Base-by-base conservation (phyloP, 2,113 vertebrate genomes). In the Festucalex cinctus region DNA sequence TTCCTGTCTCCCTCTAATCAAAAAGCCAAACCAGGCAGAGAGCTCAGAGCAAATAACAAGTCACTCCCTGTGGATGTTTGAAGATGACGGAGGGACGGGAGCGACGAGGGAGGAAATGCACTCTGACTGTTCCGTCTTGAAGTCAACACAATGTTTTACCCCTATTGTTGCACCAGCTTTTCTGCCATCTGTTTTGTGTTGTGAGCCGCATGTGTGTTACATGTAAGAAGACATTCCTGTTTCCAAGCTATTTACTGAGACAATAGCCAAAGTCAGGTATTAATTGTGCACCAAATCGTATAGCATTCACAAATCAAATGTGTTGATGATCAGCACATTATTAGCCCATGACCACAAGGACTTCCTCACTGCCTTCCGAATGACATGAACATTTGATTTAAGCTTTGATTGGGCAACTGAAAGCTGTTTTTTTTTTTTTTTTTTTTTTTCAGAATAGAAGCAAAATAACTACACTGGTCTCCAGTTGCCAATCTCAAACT, bases 21-120 rank as follows among this genome's bases (percentile, higher is more conserved):
- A 88, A 88, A 89, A 88, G 85, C 85, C 81, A 77, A 85, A 84
- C 77, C 84, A 77, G 66, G 80, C 85, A 84, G 86, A 86, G 86
- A 84, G 85, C 85, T 87, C 81, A 80, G 78, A 85, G 86, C 85
- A 86, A 87, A 88, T 88, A 90, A 90, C 86, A 88, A 88, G 84
- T 87, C 84, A 77, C 74, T 82, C 83, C 83, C 83, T n/a, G 64
- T 71, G 81, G 81, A 76, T 86, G 84, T 87, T 86, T 86, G 88
- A 88, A 88, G 85, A 88, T 85, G 88, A 87, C 71, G 72, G 79
- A 68, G 77, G 70, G 70, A 82, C 66, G 67, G 5, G 54, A 62
- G 77, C 65, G 51, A 74, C 48, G 46, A 68, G 63, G 56, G 63
- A 75, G 79, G 84, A 81, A 85, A 81, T 74, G 41, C 71, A 69